A percentile compares a stretch with the other conserved stretches of the same genome.
Conservation (phyloP, 2,113 vertebrate species). For the Austrofundulus limnaeus region DNA sequence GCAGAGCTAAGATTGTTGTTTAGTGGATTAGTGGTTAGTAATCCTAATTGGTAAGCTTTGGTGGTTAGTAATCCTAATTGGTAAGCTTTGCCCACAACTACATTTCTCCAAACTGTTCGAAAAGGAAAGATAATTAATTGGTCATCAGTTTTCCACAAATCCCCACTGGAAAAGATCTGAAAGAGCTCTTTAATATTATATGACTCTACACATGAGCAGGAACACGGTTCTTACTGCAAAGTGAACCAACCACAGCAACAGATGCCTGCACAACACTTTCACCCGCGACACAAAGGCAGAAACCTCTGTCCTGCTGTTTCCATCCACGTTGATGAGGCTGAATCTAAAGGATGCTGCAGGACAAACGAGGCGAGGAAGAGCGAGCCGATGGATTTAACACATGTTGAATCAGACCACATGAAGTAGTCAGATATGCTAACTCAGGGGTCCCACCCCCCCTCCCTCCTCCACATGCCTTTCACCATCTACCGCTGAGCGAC, state of each 20-base stretch:
- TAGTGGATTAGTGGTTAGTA: no score
- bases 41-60: no score
- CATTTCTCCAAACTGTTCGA: no score
- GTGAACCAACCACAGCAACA: constrained; percentile 47
- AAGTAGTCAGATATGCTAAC: constrained; percentile 60
- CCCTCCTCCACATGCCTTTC: constrained; percentile 40
- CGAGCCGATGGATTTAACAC: constrained; percentile 66
- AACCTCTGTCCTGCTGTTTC: constrained; percentile 65
- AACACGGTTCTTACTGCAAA: constrained; percentile 53
- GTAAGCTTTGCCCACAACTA: no score
- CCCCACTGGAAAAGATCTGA: no score
- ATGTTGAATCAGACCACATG: constrained; percentile 63
- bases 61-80: no score
- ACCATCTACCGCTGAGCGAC: constrained; percentile 47
- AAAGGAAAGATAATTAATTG: no score
- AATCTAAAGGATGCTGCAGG: constrained; percentile 39
- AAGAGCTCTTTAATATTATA: background rate
- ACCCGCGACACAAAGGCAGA: constrained; percentile 48
- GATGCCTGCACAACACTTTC: constrained; percentile 60
- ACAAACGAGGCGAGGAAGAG: constrained; percentile 46
- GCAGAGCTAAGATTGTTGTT: no score
- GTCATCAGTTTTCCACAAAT: no score
- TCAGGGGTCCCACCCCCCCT: constrained; percentile 56
- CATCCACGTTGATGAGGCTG: constrained; percentile 52
- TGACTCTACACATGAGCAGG: constrained; percentile 22